Conservation (phyloP, 2,888 invertebrate species). For the Branchinecta sandiegonensis region DNA sequence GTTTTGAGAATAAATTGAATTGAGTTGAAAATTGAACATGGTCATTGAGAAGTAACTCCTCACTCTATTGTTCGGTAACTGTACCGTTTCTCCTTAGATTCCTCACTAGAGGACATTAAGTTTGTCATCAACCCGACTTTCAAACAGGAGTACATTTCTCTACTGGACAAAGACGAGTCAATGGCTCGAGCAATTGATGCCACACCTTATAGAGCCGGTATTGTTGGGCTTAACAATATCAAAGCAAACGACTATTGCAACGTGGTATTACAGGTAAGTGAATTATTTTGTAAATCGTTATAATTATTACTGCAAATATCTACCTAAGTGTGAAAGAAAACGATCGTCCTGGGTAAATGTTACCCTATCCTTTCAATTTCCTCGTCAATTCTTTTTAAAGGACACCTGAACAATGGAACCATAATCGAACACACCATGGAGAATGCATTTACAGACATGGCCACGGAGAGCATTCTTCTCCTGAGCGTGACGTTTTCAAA, state of each 20-base stretch:
- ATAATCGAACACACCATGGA: too few relatives aligned
- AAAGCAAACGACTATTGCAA: slow-evolving; percentile 99
- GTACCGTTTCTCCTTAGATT: slow-evolving; percentile 45
- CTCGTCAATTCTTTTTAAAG: too few relatives aligned
- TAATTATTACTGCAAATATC: not conserved
- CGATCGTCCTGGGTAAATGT: not conserved
- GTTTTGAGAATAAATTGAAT: too few relatives aligned
- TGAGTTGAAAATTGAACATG: too few relatives aligned
- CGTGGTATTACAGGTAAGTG: slow-evolving; percentile 74
- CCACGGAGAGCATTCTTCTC: too few relatives aligned
- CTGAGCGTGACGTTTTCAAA: too few relatives aligned
- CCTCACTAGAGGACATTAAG: slow-evolving; percentile 93
- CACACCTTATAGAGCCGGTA: slow-evolving; percentile 88
- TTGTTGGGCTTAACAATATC: slow-evolving; percentile 96
- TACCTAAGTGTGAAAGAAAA: slow-evolving; percentile 3
- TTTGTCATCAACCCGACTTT: slow-evolving; percentile 97
- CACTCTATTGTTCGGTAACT: too few relatives aligned
- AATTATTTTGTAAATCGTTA: not conserved
- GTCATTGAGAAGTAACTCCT: too few relatives aligned
- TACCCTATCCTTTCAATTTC: too few relatives aligned
- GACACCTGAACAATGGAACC: too few relatives aligned
- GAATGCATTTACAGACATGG: too few relatives aligned
- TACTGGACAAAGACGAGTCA: slow-evolving; percentile 63
- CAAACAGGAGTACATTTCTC: slow-evolving; percentile 60
- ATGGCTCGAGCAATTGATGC: slow-evolving; percentile 90